Evolutionary conservation across 1,140 invertebrate species (phyloP), one percentile per base, ranked within the genome.

Genomic region (Pomacea maculata): DNA sequence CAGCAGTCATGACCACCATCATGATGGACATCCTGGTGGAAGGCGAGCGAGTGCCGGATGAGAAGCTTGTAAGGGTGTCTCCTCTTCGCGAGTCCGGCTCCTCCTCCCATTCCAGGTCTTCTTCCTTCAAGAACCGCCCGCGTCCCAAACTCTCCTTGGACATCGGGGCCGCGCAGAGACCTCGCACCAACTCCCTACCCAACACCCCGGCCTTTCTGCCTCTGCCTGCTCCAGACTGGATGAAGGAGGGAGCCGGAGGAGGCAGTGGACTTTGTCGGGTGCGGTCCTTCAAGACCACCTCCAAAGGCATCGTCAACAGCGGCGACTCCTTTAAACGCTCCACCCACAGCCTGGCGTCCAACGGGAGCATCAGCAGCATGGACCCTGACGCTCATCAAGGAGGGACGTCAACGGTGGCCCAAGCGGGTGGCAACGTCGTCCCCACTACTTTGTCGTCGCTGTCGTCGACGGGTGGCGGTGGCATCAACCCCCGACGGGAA

Each of bases 231-330:
- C 54, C 65, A 34, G 77, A 67, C 64, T 78, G 64, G 14, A 25
- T 29, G 19, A 77, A 63, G 63, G 54, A 21, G 1, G 65, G 21
- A 45, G 9, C 74, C 57, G n/a, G 64, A 2, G 17, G 71, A 45
- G 21, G 34, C 8, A 52, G 52, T n/a, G 70, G 70, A 11, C 12
- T 79, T 65, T 79, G 77, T 29, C 57, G 82, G 10, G 82, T 83
- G 17, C 93, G 97, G 84, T 96, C 95, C 78, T 98, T 98, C 92
- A 96, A 95, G 91, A 94, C 96, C 86, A 97, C 96, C 74, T 94
- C 95, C 79, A 97, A 97, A 94, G 96, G 96, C 8, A 94, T 97
- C 81, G 95, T 97, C 52, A 98, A 97, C 92, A 95, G 95, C 82
- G 96, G 96, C 0, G 96, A 97, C 92, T 95, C 97, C 83, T 96